These are phyloP conservation scores for Neosilurus mollespiculum DNA, from an alignment of 2,797 vertebrate genomes.

Conservation along the genomic window DNA sequence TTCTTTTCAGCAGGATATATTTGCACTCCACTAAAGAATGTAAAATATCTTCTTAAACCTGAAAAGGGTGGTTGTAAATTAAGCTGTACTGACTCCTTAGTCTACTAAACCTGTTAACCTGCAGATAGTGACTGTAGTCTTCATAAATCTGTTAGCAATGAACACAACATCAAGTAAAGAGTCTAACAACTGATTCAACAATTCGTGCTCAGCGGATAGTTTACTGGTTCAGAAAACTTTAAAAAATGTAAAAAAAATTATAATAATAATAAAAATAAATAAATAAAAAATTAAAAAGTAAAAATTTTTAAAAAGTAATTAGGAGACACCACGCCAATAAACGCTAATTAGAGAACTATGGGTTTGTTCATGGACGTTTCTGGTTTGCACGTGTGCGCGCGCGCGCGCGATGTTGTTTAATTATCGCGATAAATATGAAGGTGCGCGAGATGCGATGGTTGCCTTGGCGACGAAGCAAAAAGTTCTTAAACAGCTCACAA, in stretches of 20 bases:
- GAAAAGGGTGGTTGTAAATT: conserved; percentile 6
- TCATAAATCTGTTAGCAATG: background rate
- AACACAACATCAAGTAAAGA: background rate
- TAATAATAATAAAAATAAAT: no score
- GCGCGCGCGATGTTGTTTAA: background rate
- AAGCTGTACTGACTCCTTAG: background rate
- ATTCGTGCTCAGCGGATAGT: background rate
- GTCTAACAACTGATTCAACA: background rate
- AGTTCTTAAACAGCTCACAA: no score
- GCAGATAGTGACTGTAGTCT: background rate
- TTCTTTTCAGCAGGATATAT: conserved; percentile 43
- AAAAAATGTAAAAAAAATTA: no score
- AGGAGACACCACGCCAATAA: background rate
- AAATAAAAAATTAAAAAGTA: background rate
- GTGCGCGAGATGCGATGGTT: background rate
- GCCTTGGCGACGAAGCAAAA: background rate
- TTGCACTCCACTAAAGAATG: conserved; percentile 8
- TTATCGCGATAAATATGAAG: conserved; percentile 11
- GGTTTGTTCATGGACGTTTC: background rate
- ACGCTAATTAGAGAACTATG: conserved; percentile 12
- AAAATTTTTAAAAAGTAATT: no score
- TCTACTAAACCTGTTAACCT: background rate
- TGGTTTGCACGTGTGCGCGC: background rate
- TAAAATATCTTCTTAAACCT: conserved; percentile 12
- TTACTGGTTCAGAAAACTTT: background rate